These are phyloP conservation scores for Labrus mixtus DNA, from an alignment of 2,113 vertebrate genomes.

Conservation along the genomic window DNA sequence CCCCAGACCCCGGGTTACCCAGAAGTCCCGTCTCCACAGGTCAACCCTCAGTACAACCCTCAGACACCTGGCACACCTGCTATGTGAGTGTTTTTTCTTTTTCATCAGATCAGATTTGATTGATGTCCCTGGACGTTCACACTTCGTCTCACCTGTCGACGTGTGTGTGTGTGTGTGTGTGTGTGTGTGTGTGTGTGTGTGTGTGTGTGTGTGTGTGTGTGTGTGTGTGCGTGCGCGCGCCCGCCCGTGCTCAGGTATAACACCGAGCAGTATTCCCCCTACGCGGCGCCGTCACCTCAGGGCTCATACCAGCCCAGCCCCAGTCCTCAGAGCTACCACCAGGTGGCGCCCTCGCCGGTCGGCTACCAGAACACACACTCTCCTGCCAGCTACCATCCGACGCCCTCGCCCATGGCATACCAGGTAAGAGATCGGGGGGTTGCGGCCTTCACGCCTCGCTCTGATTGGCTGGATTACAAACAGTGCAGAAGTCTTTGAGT, in stretches of 20 bases:
- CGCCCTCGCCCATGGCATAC: slow-evolving; percentile 94
- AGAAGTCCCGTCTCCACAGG: slow-evolving; percentile 93
- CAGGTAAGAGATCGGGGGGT: slow-evolving; percentile 81
- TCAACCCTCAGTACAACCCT: slow-evolving; percentile 95
- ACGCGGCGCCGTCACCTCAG: slow-evolving; percentile 92
- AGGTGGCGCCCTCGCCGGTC: slow-evolving; percentile 93
- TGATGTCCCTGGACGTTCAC: too few species aligned
- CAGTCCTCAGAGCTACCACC: slow-evolving; percentile 95
- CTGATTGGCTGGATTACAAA: not conserved
- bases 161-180: not conserved
- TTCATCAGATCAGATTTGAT: too few species aligned
- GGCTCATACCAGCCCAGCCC: slow-evolving; percentile 96
- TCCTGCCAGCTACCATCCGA: slow-evolving; percentile 94
- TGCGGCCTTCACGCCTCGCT: too few species aligned
- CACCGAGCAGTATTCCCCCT: slow-evolving; percentile 95
- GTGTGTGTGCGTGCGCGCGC: too few species aligned
- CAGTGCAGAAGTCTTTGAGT: not conserved
- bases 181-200: too few species aligned
- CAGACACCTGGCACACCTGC: slow-evolving; percentile 95
- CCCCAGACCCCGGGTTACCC: slow-evolving; percentile 96
- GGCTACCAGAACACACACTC: slow-evolving; percentile 97
- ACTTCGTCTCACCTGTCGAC: not conserved
- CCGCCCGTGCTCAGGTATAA: slow-evolving; percentile 92
- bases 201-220: too few species aligned
- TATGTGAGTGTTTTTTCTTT: slow-evolving; percentile 86